phyloP scores from a whole-genome alignment of 2,797 vertebrate genomes.

The Thalassophryne amazonica region DNA sequence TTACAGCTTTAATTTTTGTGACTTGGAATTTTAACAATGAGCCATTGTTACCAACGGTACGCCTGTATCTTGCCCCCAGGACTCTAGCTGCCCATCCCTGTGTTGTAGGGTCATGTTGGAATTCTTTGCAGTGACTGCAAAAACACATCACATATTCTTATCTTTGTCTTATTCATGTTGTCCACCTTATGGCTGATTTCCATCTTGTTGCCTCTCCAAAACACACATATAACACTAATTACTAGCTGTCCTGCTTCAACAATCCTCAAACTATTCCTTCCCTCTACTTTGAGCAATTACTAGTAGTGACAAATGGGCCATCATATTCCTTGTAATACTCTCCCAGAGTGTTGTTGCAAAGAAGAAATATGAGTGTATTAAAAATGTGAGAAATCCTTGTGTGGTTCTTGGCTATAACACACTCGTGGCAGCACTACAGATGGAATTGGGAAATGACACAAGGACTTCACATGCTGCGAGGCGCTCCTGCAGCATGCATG shows the following conservation, averaged over 20 bases:
- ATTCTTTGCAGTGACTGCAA: conserved; percentile 9
- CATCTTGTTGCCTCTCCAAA: too few species aligned
- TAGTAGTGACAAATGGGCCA: conserved; percentile 19
- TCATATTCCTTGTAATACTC: conserved; percentile 6
- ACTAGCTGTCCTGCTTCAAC: conserved; percentile 1
- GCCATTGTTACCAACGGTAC: too few species aligned
- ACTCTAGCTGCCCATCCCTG: too few species aligned
- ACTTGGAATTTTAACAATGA: too few species aligned
- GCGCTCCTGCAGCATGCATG: conserved; percentile 25
- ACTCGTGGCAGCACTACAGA: conserved; percentile 27
- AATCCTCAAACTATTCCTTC: conserved; percentile 4
- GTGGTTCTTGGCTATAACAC: not conserved
- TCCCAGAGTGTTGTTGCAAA: conserved; percentile 1
- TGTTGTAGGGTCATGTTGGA: conserved; percentile 23
- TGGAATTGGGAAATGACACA: conserved; percentile 54
- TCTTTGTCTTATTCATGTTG: too few species aligned
- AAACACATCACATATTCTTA: not conserved
- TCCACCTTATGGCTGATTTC: too few species aligned
- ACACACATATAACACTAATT: too few species aligned
- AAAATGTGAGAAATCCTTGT: not conserved
- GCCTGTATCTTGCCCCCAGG: too few species aligned
- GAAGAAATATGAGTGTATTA: conserved; percentile 5
- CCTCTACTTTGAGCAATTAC: conserved; percentile 30
- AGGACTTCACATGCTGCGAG: conserved; percentile 46
- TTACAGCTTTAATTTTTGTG: too few species aligned